A percentile compares a stretch with the other conserved stretches of the same genome.
Conservation (phyloP, 1,140 invertebrate species). For the Halictus rubicundus region DNA sequence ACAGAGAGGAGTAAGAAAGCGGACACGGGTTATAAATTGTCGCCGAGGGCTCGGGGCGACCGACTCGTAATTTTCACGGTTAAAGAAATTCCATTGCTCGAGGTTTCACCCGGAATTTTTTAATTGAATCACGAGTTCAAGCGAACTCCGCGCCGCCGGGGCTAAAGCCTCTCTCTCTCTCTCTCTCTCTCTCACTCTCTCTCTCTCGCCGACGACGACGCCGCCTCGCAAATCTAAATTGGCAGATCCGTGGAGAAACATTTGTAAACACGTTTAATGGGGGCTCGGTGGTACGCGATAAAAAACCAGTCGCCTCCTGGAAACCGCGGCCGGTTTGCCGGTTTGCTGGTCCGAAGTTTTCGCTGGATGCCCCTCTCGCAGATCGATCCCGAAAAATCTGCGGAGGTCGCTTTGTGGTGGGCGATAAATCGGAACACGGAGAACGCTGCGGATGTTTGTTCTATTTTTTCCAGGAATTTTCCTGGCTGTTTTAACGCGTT, state of each 20-base stretch:
- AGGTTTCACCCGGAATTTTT: conserved; percentile 41
- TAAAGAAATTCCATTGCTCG: neutral
- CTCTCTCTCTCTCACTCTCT: too few relatives aligned
- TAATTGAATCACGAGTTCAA: conserved; percentile 68
- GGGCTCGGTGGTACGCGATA: conserved; percentile 14
- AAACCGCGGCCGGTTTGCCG: conserved; percentile 17
- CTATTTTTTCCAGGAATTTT: too few relatives aligned
- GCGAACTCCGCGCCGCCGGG: conserved; percentile 62
- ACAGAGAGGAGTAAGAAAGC: neutral
- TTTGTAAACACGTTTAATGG: conserved; percentile 63
- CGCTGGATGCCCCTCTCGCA: too few relatives aligned
- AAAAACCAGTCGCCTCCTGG: conserved; percentile 24
- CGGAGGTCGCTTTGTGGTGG: neutral
- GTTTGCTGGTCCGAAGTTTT: neutral
- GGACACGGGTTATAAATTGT: conserved; percentile 7
- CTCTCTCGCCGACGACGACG: too few relatives aligned
- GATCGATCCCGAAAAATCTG: neutral
- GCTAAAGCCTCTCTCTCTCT: neutral
- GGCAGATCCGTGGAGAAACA: conserved; percentile 53
- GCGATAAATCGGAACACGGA: too few relatives aligned
- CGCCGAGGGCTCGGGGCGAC: neutral
- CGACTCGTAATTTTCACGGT: conserved; percentile 24
- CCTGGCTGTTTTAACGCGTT: too few relatives aligned
- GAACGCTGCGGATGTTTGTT: too few relatives aligned
- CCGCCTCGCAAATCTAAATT: conserved; percentile 54